Percentiles rank a stretch among this genome's conserved stretches.
Conservation (phyloP, 2,888 invertebrate genomes). For the Ephialtes manifestator region DNA sequence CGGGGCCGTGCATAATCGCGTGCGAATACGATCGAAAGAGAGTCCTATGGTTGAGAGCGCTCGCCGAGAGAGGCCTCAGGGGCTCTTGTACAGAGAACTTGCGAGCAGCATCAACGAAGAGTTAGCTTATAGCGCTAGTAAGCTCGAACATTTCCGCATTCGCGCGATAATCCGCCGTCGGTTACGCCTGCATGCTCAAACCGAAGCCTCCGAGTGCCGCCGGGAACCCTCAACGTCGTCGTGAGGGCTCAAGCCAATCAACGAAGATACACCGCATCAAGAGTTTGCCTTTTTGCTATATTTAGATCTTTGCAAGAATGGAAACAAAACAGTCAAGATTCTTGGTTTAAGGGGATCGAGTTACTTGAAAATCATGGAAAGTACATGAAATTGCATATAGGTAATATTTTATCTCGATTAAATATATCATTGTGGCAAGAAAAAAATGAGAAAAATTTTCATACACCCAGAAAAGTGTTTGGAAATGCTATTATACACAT, state of each 20-base stretch:
- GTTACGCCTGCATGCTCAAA: slow-evolving; percentile 66
- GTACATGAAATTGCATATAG: no score
- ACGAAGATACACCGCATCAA: slow-evolving; percentile 11
- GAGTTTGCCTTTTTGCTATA: slow-evolving; percentile 3
- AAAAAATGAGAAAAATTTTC: no score
- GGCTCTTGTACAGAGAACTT: slow-evolving; percentile 41
- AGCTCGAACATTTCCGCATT: slow-evolving; percentile 67
- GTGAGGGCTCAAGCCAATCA: slow-evolving; percentile 27
- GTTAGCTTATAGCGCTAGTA: slow-evolving; percentile 60
- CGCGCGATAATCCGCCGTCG: slow-evolving; percentile 66
- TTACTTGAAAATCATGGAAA: no score
- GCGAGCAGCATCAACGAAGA: slow-evolving; percentile 40
- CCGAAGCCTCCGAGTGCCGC: slow-evolving; percentile 36
- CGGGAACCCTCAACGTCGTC: not conserved
- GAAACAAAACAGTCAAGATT: no score
- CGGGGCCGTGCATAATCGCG: slow-evolving; percentile 67
- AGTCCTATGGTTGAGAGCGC: slow-evolving; percentile 43
- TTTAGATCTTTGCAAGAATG: not conserved
- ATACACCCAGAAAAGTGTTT: no score
- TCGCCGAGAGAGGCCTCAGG: slow-evolving; percentile 47
- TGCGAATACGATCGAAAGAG: slow-evolving; percentile 66
- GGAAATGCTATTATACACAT: no score
- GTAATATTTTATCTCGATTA: no score
- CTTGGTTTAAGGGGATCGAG: no score
- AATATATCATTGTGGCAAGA: no score